Conservation (phyloP, 2,797 vertebrate species). For the Eulemur rubriventer region DNA sequence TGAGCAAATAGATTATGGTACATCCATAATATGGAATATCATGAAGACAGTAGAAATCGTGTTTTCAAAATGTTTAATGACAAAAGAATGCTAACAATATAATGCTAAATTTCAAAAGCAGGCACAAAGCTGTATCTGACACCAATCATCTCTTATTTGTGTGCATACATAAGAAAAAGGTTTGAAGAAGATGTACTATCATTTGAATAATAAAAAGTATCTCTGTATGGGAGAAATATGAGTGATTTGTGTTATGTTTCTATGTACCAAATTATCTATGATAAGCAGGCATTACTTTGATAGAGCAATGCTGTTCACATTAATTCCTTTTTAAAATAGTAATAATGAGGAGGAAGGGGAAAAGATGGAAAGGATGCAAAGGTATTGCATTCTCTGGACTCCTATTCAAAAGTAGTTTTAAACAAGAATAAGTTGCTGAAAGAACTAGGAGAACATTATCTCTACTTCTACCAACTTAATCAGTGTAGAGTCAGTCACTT, state of each 20-base stretch:
- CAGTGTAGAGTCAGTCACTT: background rate
- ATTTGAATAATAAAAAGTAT: background rate
- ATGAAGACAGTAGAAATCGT: background rate
- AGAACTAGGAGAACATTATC: background rate
- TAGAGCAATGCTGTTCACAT: background rate
- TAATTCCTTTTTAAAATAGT: background rate
- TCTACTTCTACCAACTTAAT: background rate
- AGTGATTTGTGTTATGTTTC: background rate
- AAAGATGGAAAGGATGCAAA: background rate
- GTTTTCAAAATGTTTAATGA: background rate
- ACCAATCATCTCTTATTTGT: background rate
- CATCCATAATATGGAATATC: background rate
- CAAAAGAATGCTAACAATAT: background rate
- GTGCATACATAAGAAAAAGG: background rate
- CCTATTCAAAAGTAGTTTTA: background rate
- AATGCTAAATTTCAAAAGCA: constrained; percentile 32
- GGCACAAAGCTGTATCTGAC: background rate
- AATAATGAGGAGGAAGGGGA: background rate
- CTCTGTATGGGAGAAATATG: background rate
- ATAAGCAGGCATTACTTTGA: background rate
- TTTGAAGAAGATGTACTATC: background rate
- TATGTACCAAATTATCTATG: background rate
- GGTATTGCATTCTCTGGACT: background rate
- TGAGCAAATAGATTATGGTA: background rate
- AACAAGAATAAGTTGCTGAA: background rate